A percentile compares a stretch with the other conserved stretches of the same genome.
Evolutionary conservation across 2,888 invertebrate species (phyloP).

Genomic region (Meiosimyza decipiens): DNA sequence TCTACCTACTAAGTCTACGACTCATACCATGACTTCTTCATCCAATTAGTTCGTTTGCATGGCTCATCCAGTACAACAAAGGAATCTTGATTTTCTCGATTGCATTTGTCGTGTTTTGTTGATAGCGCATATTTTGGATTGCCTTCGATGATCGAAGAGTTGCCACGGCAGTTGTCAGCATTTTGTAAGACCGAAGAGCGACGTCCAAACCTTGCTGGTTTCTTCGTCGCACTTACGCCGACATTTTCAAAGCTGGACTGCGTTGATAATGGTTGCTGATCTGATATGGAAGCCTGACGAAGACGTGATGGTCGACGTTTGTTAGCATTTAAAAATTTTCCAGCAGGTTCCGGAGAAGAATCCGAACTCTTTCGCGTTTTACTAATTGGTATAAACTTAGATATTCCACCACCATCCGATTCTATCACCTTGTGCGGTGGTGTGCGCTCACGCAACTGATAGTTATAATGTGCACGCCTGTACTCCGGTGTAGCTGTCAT

Average conservation of each 20-base stretch:
- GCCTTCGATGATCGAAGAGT: constrained; percentile 60
- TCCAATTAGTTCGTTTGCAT: constrained; percentile 63
- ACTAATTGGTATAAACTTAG: constrained; percentile 7
- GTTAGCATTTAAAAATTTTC: constrained; percentile 28
- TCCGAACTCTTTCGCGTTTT: constrained; percentile 50
- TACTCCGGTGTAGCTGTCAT: constrained; percentile 64
- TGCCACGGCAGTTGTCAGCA: constrained; percentile 57
- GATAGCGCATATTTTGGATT: constrained; percentile 60
- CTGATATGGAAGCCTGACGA: constrained; percentile 48
- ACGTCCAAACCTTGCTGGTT: constrained; percentile 61
- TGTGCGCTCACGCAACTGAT: constrained; percentile 60
- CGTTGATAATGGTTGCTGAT: constrained; percentile 44
- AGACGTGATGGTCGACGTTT: constrained; percentile 52
- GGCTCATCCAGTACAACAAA: constrained; percentile 65
- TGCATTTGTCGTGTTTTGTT: constrained; percentile 50
- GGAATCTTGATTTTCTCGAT: constrained; percentile 52
- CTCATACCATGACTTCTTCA: constrained; percentile 65
- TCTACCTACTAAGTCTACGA: constrained; percentile 45
- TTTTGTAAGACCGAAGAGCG: constrained; percentile 59
- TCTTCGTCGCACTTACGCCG: constrained; percentile 48
- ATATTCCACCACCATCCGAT: constrained; percentile 33
- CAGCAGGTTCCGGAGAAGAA: constrained; percentile 45
- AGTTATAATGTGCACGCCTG: constrained; percentile 62
- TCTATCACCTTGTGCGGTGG: constrained; percentile 48
- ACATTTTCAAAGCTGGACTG: constrained; percentile 56